A percentile compares a stretch with the other conserved stretches of the same genome.
phyloP scores from a whole-genome alignment of 2,113 vertebrate species.

The Gymnogyps californianus region DNA sequence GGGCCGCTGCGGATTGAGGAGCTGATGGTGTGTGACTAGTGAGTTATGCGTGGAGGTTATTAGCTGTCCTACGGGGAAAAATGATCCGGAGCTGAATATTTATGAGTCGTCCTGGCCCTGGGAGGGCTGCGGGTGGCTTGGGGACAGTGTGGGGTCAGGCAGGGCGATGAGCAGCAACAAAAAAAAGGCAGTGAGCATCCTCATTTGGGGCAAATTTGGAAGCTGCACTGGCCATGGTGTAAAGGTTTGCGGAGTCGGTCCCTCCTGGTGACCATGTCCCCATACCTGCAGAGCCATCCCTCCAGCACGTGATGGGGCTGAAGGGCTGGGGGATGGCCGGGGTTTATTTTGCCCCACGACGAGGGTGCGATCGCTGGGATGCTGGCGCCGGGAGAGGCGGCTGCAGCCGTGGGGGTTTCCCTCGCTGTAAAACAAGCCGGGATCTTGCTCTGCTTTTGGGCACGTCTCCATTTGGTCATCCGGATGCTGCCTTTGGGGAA shows the following conservation, averaged over 20 bases:
- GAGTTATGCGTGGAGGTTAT: background rate
- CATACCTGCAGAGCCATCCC: background rate
- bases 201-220: rapidly evolving
- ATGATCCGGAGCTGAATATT: background rate
- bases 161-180: background rate
- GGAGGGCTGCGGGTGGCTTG: background rate
- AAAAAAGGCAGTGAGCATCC: background rate
- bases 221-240: background rate
- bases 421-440: background rate
- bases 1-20: background rate
- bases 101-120: background rate
- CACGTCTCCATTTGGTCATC: rapidly evolving
- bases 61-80: background rate
- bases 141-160: background rate
- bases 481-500: background rate
- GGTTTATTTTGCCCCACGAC: rapidly evolving
- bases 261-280: background rate
- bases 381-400: background rate
- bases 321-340: background rate
- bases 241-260: background rate
- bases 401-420: background rate
- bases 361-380: rapidly evolving
- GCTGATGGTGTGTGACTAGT: background rate
- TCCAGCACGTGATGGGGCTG: rapidly evolving
- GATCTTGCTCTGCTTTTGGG: background rate